Evolutionary conservation across 2,797 vertebrate genomes (phyloP), one percentile per base, ranked within the genome.

Genomic region (Lithobates sylvaticus): DNA sequence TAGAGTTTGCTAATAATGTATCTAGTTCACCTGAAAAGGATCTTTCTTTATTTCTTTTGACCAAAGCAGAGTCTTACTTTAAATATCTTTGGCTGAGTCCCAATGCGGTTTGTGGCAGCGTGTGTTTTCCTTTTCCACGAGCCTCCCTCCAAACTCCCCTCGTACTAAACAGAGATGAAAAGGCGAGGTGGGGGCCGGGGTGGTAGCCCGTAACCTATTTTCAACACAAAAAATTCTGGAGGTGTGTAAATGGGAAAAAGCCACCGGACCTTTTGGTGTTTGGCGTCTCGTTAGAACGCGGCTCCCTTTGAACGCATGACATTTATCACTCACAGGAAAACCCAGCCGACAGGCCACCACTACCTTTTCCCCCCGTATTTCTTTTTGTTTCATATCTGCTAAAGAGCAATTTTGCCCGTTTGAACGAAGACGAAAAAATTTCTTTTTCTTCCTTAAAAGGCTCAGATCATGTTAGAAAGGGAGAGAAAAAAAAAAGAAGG

Each of bases 401-500:
- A 86, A 82, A 81, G 88, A 89, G 79, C 71, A 82, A 39, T 71
- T 89, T 84, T 78, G 72, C 71, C 86, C 77, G 67, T 80, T 58
- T 86, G 84, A 78, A 64, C 47, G 71, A 78, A 80, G 67, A 5
- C 71, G 21, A 10, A 81, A 39, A 76, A 32, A 74, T 83, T 32
- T 73, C 73, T 72, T 72, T 81, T 71, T 61, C 58, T 81, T 74
- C 72, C 71, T 71, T 71, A 64, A n/a, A 32, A 81, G 78, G 10
- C 70, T 90, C 77, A 88, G 84, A 87, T 83, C 1, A 4, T 79
- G 88, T 85, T 54, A 50, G 64, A 58, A 88, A 87, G 72, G 85
- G 88, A 88, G 89, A n/a, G 32, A 39, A 36, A 36, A 88, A 87
- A 74, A 85, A 88, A 88, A n/a, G n/a, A n/a, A 89, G 21, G 84